These are phyloP conservation scores for Sphaeridia pumilis DNA, from an alignment of 2,888 invertebrate genomes.

Conservation along the genomic window DNA sequence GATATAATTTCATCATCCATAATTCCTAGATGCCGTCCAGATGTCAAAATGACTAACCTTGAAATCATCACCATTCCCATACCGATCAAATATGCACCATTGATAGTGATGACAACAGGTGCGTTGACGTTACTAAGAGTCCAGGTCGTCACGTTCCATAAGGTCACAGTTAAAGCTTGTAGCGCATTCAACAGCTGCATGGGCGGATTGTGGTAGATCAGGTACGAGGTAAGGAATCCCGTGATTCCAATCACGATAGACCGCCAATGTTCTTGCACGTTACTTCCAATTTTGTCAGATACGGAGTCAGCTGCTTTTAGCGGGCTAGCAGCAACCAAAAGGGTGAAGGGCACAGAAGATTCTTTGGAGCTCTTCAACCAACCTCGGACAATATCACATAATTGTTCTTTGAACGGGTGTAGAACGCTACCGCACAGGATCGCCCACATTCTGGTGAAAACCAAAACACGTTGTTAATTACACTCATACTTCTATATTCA, in stretches of 20 bases:
- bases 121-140: constrained; percentile 28
- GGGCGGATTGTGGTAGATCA: constrained; percentile 62
- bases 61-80: constrained; percentile 16
- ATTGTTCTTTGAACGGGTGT: constrained; percentile 81
- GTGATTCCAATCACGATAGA: constrained; percentile 45
- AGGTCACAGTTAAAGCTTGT: constrained; percentile 42
- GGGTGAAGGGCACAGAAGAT: constrained; percentile 26
- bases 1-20: too few species aligned
- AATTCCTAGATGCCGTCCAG: too few species aligned
- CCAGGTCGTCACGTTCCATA: constrained; percentile 10
- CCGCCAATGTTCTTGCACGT: constrained; percentile 56
- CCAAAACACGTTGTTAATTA: not conserved
- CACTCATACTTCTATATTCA: not conserved
- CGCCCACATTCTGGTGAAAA: constrained; percentile 59
- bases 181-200: constrained; percentile 49
- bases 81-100: constrained; percentile 21
- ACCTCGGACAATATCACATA: constrained; percentile 19
- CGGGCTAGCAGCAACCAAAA: constrained; percentile 51
- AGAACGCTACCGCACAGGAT: constrained; percentile 89
- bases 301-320: constrained; percentile 60
- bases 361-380: constrained; percentile 23
- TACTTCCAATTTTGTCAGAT: constrained; percentile 61
- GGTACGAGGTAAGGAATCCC: constrained; percentile 45
- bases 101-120: constrained; percentile 22
- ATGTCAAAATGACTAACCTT: too few species aligned